phyloP scores from a whole-genome alignment of 2,888 invertebrate species.

The Alloplasta piceator region DNA sequence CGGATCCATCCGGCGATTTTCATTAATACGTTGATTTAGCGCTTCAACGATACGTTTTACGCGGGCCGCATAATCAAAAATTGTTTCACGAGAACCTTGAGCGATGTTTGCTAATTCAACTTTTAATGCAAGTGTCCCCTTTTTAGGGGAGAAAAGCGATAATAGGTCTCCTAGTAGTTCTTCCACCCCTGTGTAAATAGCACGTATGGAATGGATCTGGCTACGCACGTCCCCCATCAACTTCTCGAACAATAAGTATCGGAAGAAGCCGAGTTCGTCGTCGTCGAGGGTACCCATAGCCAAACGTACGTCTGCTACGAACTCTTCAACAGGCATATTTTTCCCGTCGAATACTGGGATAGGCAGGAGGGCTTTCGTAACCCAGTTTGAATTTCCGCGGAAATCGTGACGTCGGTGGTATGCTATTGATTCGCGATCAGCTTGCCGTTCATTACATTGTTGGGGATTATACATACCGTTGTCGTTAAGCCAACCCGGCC shows the following conservation, averaged over 20 bases:
- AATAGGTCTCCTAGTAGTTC: not conserved
- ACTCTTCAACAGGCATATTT: conserved; percentile 19
- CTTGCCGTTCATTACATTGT: no score
- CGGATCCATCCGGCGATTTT: not conserved
- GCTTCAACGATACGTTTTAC: not conserved
- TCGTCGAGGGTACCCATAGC: conserved; percentile 9
- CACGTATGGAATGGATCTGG: not conserved
- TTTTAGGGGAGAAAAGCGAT: not conserved
- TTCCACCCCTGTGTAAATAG: not conserved
- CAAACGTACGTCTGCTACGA: conserved; percentile 1
- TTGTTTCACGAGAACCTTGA: not conserved
- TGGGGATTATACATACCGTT: no score
- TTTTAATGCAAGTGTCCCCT: not conserved
- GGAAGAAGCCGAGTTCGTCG: not conserved
- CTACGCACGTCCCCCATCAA: conserved; percentile 14
- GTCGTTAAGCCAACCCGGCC: no score
- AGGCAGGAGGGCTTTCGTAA: not conserved
- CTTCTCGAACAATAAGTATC: conserved; percentile 4
- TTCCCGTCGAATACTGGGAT: conserved; percentile 3
- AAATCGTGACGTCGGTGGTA: not conserved
- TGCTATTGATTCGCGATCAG: no score
- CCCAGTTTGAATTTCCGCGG: not conserved
- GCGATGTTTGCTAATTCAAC: conserved; percentile 1
- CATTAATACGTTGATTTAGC: not conserved
- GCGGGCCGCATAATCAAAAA: not conserved